Evolutionary conservation across 2,797 vertebrate genomes (phyloP).

Genomic region (Acropternis orthonyx): DNA sequence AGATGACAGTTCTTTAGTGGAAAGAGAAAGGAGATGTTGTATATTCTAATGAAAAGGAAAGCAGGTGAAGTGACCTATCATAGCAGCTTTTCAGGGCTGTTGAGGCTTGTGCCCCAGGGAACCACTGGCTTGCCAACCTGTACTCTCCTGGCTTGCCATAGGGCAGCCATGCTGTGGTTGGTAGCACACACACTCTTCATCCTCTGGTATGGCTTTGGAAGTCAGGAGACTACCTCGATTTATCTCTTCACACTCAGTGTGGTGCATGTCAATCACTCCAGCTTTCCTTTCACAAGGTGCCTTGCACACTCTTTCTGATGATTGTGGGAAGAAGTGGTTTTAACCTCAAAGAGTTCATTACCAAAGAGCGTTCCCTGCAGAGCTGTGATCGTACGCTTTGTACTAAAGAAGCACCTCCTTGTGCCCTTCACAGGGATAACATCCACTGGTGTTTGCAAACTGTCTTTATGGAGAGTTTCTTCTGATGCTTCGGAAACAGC

Average conservation of each 20-base stretch:
- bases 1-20: background rate
- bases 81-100: background rate
- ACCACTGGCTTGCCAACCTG: accelerated
- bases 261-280: background rate
- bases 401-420: background rate
- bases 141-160: background rate
- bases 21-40: background rate
- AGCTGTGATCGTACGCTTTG: no score
- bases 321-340: background rate
- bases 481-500: background rate
- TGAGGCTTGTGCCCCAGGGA: accelerated
- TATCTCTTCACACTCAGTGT: background rate
- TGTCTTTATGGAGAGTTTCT: background rate
- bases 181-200: background rate
- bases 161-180: accelerated
- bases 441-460: background rate
- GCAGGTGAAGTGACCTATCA: background rate
- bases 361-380: background rate
- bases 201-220: background rate
- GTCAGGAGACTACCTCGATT: background rate
- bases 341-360: background rate
- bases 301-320: background rate
- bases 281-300: background rate
- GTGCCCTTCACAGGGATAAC: background rate
- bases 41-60: background rate